Percentiles rank a stretch among this genome's conserved stretches.
Evolutionary conservation across 2,888 invertebrate genomes (phyloP).

Genomic region (Colletes collaris): DNA sequence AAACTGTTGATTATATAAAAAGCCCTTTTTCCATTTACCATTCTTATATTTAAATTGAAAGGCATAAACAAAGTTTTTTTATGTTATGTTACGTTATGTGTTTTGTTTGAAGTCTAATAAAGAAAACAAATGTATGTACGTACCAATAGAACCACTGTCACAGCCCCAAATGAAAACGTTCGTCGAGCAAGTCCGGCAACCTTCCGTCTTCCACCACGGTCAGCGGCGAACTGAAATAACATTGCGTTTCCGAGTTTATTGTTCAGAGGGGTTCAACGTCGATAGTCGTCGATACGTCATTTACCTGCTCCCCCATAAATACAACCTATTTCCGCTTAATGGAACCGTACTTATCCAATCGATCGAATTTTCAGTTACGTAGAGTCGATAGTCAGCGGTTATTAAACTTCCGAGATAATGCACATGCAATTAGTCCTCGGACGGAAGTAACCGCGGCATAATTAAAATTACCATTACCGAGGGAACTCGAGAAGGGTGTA

Average conservation of each 20-base stretch:
- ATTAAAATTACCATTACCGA: no score
- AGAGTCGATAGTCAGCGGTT: no score
- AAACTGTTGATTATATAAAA: no score
- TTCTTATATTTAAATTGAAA: no score
- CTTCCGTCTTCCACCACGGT: background rate
- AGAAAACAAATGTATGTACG: background rate
- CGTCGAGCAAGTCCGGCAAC: background rate
- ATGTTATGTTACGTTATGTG: no score
- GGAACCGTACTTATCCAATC: background rate
- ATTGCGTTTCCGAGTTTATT: slow-evolving; percentile 11
- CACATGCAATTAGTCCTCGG: no score
- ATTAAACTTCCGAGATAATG: no score
- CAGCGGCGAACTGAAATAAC: slow-evolving; percentile 3
- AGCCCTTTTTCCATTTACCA: no score
- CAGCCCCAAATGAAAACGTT: background rate
- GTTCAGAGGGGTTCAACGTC: slow-evolving; percentile 1
- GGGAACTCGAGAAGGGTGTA: no score
- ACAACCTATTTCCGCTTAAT: background rate
- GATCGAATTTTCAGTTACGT: background rate
- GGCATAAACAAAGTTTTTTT: no score
- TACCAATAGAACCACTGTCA: background rate
- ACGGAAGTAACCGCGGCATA: no score
- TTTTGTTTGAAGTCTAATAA: no score
- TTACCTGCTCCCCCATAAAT: slow-evolving; percentile 6
- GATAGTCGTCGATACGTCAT: slow-evolving; percentile 5